These are phyloP conservation scores for Athrips mouffetella DNA, from an alignment of 2,888 invertebrate species.

Conservation along the genomic window DNA sequence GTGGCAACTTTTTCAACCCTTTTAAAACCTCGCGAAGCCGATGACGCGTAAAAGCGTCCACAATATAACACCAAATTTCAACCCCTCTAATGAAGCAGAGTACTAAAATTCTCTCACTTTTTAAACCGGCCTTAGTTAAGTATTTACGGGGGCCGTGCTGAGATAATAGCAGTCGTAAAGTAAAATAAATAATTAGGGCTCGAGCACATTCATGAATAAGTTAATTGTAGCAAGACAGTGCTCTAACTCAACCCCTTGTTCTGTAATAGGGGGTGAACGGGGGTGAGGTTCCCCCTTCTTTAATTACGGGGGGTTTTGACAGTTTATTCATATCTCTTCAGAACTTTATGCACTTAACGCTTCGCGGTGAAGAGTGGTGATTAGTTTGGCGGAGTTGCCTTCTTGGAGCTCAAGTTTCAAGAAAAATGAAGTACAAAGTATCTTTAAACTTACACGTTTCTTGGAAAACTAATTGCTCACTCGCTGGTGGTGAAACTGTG, in stretches of 20 bases:
- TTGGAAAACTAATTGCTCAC: no score
- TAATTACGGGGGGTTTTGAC: slow-evolving; percentile 59
- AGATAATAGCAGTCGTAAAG: slow-evolving; percentile 72
- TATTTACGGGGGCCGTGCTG: slow-evolving; percentile 64
- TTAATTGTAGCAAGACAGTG: slow-evolving; percentile 43
- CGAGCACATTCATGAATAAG: slow-evolving; percentile 20
- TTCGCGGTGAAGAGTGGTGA: slow-evolving; percentile 17
- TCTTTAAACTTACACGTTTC: not conserved
- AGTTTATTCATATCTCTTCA: slow-evolving; percentile 36
- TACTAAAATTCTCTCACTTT: slow-evolving; percentile 33
- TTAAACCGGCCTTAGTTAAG: slow-evolving; percentile 41
- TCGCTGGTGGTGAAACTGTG: no score
- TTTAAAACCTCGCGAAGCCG: not conserved
- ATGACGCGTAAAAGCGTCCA: slow-evolving; percentile 1
- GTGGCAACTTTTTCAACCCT: not conserved
- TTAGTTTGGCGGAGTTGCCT: not conserved
- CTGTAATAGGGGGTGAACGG: not conserved
- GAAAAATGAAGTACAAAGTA: slow-evolving; percentile 4
- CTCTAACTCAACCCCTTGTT: slow-evolving; percentile 28
- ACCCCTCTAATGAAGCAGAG: slow-evolving; percentile 9
- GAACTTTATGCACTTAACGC: slow-evolving; percentile 32
- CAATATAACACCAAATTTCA: slow-evolving; percentile 2
- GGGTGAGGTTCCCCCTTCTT: slow-evolving; percentile 28
- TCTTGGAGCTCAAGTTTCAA: not conserved
- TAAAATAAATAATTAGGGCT: slow-evolving; percentile 73